Conservation (phyloP, 2,113 vertebrate genomes). For the Pterocles gutturalis region DNA sequence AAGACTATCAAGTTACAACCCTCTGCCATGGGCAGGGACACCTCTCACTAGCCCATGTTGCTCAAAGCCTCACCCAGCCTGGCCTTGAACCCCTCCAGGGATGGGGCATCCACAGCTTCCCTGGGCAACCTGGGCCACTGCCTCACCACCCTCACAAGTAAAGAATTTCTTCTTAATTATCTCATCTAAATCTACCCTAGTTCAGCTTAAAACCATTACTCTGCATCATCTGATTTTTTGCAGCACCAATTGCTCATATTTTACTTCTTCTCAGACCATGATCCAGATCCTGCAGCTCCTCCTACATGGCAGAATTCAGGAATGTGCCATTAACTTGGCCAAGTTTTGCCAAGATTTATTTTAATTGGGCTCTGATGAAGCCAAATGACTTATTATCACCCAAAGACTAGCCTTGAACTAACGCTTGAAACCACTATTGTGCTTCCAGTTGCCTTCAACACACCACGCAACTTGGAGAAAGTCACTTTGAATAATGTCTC, state of each 20-base stretch:
- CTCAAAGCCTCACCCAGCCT: too few species aligned
- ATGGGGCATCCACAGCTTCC: too few species aligned
- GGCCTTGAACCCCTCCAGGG: too few species aligned
- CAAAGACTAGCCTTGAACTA: background rate
- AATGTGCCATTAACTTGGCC: accelerated
- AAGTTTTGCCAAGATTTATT: background rate
- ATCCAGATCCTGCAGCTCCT: background rate
- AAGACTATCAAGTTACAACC: too few species aligned
- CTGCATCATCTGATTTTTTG: background rate
- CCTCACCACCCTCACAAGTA: too few species aligned
- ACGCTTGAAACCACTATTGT: background rate
- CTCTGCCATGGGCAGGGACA: too few species aligned
- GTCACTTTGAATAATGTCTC: background rate
- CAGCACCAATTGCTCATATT: background rate
- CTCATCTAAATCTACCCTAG: too few species aligned
- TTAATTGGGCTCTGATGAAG: accelerated
- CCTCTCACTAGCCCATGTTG: too few species aligned
- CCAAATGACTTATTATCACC: background rate
- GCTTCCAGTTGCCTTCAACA: background rate
- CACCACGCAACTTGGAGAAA: background rate
- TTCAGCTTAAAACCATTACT: too few species aligned
- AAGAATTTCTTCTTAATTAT: too few species aligned
- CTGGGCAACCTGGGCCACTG: too few species aligned
- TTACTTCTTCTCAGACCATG: accelerated
- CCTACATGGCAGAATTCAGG: background rate